A percentile compares a stretch with the other conserved stretches of the same genome.
phyloP scores from a whole-genome alignment of 2,888 invertebrate species.

The Andrena bucephala region DNA sequence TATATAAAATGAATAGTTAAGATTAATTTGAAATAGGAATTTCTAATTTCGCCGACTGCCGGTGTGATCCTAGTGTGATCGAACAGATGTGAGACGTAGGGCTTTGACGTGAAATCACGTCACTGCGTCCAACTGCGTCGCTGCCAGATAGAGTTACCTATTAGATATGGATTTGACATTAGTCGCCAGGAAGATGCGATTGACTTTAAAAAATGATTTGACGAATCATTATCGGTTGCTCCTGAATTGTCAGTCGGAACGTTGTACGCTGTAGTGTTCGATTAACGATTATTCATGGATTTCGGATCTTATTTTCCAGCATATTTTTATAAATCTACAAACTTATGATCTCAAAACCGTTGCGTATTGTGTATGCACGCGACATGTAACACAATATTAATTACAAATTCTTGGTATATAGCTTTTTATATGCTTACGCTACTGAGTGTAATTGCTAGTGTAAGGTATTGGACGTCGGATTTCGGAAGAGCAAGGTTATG shows the following conservation, averaged over 20 bases:
- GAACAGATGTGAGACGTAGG: no score
- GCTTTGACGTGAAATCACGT: no score
- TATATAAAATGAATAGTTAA: no score
- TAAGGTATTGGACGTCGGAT: constrained; percentile 1
- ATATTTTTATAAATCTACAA: constrained; percentile 1
- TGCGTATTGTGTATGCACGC: constrained; percentile 1
- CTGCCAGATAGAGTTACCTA: no score
- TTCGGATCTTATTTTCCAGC: not conserved
- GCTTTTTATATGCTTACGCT: constrained; percentile 20
- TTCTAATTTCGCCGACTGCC: no score
- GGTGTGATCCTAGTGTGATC: no score
- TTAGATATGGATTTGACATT: constrained; percentile 20
- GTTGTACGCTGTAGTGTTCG: constrained; percentile 5
- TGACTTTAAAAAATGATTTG: constrained; percentile 38
- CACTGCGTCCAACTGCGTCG: no score
- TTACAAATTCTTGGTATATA: constrained; percentile 18
- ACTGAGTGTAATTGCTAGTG: not conserved
- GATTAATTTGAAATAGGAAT: no score
- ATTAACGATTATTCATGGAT: constrained; percentile 15
- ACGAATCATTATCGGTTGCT: constrained; percentile 27
- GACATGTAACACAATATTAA: constrained; percentile 20
- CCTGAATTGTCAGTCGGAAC: constrained; percentile 11
- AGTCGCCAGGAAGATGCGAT: constrained; percentile 3
- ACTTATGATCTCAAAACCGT: constrained; percentile 22
- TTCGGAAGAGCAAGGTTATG: constrained; percentile 48